phyloP scores from a whole-genome alignment of 1,140 invertebrate species.

The Anthonomus grandis region DNA sequence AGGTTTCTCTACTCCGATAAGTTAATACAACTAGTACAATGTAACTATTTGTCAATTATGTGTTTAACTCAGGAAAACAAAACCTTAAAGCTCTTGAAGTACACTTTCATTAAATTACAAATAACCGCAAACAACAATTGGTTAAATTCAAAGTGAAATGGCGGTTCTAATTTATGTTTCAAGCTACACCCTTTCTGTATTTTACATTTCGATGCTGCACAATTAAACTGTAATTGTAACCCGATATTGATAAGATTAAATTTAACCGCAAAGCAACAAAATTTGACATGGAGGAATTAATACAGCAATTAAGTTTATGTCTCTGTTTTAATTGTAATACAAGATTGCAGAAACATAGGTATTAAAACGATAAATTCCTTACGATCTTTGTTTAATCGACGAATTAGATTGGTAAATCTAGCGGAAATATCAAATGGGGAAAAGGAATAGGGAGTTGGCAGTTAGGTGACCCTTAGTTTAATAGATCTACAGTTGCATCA shows the following conservation, averaged over 20 bases:
- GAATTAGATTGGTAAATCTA: constrained; percentile 18
- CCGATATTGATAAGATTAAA: constrained; percentile 23
- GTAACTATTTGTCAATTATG: too few species aligned
- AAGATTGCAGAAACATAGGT: constrained; percentile 4
- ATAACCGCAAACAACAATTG: constrained; percentile 1
- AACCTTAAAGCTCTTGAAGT: too few species aligned
- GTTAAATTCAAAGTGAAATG: constrained; percentile 6
- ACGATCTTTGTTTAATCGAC: constrained; percentile 13
- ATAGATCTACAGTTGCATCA: too few species aligned
- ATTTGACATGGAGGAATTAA: constrained; percentile 9
- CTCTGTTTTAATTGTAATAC: constrained; percentile 21
- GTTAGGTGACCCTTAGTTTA: neutral
- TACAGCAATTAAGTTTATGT: constrained; percentile 16
- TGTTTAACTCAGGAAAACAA: too few species aligned
- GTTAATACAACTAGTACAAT: too few species aligned
- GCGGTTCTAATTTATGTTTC: constrained; percentile 7
- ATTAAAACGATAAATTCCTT: constrained; percentile 10
- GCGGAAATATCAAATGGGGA: constrained; percentile 12
- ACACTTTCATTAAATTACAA: too few species aligned
- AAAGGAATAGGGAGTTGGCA: too few species aligned
- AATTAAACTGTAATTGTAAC: constrained; percentile 19
- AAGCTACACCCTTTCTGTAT: constrained; percentile 9
- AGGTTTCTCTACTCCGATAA: too few species aligned
- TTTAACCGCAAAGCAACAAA: constrained; percentile 20
- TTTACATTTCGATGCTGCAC: constrained; percentile 11